These are phyloP conservation scores for Gadopsis marmoratus DNA, from an alignment of 2,797 vertebrate genomes.

Conservation along the genomic window DNA sequence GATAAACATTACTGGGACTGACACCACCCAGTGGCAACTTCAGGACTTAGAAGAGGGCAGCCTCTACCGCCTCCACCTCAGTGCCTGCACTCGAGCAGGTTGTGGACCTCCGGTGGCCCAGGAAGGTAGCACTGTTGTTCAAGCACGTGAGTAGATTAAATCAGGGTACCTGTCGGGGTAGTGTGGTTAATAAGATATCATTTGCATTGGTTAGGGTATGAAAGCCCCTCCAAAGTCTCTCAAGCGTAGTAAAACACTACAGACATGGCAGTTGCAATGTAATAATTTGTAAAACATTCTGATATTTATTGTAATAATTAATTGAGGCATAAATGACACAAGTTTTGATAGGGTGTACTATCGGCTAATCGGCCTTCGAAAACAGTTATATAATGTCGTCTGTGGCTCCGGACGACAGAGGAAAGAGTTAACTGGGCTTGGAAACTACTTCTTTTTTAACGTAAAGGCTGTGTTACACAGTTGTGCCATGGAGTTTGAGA, in stretches of 20 bases:
- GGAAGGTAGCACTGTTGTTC: slow-evolving; percentile 82
- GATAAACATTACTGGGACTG: slow-evolving; percentile 83
- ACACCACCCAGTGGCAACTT: slow-evolving; percentile 87
- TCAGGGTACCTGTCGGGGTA: background rate
- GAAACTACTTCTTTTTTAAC: background rate
- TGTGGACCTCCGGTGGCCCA: slow-evolving; percentile 89
- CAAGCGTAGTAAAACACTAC: background rate
- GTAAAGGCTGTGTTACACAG: background rate
- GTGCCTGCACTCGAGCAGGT: slow-evolving; percentile 90
- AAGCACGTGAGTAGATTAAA: slow-evolving; percentile 86
- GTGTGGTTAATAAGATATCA: background rate
- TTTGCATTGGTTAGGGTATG: background rate
- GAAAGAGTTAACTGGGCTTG: background rate
- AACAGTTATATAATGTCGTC: background rate
- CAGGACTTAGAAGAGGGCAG: slow-evolving; percentile 82
- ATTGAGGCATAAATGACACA: background rate
- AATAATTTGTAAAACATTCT: background rate
- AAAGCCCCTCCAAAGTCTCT: slow-evolving; percentile 3
- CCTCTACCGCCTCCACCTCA: slow-evolving; percentile 91
- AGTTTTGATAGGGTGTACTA: background rate
- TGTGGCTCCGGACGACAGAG: background rate
- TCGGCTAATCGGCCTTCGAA: background rate
- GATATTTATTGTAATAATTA: background rate
- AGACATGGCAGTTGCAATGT: background rate
- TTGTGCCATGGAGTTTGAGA: background rate